Base-by-base conservation (phyloP, 2,797 vertebrate species). In the Neoniphon sammara region DNA sequence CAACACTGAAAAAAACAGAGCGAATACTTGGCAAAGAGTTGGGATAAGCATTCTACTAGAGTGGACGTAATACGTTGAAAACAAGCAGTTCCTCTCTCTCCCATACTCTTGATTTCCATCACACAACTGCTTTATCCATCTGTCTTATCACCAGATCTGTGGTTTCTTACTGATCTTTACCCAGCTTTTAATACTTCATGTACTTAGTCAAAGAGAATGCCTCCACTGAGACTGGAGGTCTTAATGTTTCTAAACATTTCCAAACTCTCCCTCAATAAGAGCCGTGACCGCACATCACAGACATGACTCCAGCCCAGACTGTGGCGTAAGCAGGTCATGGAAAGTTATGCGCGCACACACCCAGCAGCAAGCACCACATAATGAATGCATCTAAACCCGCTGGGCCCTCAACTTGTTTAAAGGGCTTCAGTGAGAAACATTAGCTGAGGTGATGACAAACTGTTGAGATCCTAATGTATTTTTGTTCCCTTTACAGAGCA, bases 401-500 rank as follows among this genome's bases (percentile, higher is more conserved):
- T 27, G 42, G 5, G 4, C 3, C 14, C 42, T 44, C 39, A 42
- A 42, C 39, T 42, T 11, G 39, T 12, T 3, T 3, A 42, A 42
- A 42, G 11, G 42, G 14, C 42, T 44, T 15, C 42, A 44, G 42
- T 17, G 5, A 44, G 42, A 44, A 44, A 44, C 42, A 15, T 14
- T 5, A 44, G 12, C 42, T 42, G 11, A 11, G 39, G 39, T 10
- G 39, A 42, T 2, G 39, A 42, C 39, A 42, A 42, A 9, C 39
- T 44, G 42, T 15, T 54, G 1, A 21, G 25, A 68, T 65, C 36
- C 65, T 91, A 85, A 92, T 39, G 0, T 31, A 46, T 36, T 68
- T 54, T 60, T 68, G 53, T 42, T 66, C 66, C 50, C 54, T 18
- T 42, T 42, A 39, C 90, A 92, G 92, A 77, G 77, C 74, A 66